A percentile compares a stretch with the other conserved stretches of the same genome.
These are phyloP conservation scores for Amphipoea oculea DNA, from an alignment of 2,888 invertebrate genomes.

Conservation along the genomic window DNA sequence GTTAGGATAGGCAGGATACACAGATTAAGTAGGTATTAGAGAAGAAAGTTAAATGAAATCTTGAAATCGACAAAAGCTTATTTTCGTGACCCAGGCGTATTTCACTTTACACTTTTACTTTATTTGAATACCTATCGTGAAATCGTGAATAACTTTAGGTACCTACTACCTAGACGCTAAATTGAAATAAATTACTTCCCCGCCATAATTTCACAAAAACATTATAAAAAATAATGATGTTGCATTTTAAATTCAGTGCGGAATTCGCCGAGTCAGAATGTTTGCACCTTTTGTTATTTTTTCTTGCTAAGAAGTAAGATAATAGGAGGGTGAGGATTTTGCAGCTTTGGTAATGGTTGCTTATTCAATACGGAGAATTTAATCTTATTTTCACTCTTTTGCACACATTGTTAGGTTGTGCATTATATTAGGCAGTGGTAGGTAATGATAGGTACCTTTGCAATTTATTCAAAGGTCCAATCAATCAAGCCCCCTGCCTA, in stretches of 20 bases:
- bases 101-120: background rate
- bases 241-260: conserved; percentile 39
- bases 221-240: conserved; percentile 28
- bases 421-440: background rate
- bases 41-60: background rate
- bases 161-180: background rate
- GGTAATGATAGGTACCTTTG: background rate
- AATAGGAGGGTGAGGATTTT: conserved; percentile 26
- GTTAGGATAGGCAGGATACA: too few relatives aligned
- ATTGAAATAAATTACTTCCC: background rate
- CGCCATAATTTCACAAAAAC: background rate
- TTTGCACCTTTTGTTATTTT: conserved; percentile 30
- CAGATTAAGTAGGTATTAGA: background rate
- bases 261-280: conserved; percentile 34
- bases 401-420: conserved; percentile 12
- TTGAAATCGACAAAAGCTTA: background rate
- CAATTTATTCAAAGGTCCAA: background rate
- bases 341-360: conserved; percentile 34
- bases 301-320: conserved; percentile 3
- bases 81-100: background rate
- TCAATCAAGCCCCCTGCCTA: background rate
- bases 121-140: background rate
- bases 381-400: conserved; percentile 31
- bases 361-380: conserved; percentile 28
- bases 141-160: background rate